These are phyloP conservation scores for Coptodon bakossiorum DNA, from an alignment of 2,113 vertebrate genomes.

Conservation along the genomic window DNA sequence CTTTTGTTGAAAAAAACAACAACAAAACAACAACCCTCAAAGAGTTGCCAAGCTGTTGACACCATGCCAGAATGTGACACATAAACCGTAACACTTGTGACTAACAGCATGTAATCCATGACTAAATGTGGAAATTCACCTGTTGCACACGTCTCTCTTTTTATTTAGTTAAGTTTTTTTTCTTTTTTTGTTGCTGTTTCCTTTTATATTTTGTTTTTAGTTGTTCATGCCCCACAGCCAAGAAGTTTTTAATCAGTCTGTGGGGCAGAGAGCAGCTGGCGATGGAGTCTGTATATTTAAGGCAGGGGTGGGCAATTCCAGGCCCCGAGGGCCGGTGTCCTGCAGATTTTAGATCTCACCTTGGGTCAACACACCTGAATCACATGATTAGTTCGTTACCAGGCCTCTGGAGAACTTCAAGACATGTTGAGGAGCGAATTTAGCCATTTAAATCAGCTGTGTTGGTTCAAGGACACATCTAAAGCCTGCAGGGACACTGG, in stretches of 20 bases:
- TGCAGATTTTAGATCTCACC: too few relatives aligned
- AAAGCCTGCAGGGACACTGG: too few relatives aligned
- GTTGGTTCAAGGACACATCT: too few relatives aligned
- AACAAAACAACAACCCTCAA: background rate
- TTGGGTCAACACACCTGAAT: too few relatives aligned
- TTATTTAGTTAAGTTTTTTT: background rate
- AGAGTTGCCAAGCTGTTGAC: background rate
- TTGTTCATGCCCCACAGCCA: background rate
- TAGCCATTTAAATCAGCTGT: too few relatives aligned
- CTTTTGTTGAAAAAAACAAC: background rate
- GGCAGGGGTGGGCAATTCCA: accelerated
- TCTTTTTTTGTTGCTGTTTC: background rate
- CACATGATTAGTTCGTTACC: too few relatives aligned
- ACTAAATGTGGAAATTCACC: background rate
- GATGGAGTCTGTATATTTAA: background rate
- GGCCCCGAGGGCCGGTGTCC: too few relatives aligned
- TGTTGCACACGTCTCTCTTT: background rate
- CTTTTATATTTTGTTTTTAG: background rate
- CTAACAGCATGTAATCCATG: background rate
- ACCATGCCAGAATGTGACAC: too few relatives aligned
- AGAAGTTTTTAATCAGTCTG: background rate
- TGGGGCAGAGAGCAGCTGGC: background rate
- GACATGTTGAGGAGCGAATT: too few relatives aligned
- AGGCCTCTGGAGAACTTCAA: too few relatives aligned
- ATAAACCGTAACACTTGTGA: background rate